Evolutionary conservation across 1,140 invertebrate genomes (phyloP).

Genomic region (Acromyrmex heyeri): DNA sequence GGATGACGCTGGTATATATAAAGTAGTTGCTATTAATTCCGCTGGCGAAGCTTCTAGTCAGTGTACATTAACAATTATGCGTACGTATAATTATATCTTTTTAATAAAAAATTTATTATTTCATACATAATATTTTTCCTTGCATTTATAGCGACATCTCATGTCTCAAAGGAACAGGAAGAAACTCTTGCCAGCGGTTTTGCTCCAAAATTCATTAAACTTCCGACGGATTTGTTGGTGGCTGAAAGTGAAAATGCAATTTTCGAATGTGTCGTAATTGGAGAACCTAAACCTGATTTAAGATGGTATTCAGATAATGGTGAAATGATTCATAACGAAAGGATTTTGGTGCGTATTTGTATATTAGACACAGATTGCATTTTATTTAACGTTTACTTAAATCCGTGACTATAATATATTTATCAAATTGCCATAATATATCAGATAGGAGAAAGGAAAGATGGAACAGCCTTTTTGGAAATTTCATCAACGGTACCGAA

Average conservation of each 20-base stretch:
- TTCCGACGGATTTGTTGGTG: conserved; percentile 90
- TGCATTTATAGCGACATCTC: conserved; percentile 48
- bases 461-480: conserved; percentile 88
- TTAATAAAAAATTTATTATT: neutral
- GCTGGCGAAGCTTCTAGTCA: conserved; percentile 92
- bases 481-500: conserved; percentile 88
- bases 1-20: conserved; percentile 93
- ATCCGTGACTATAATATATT: neutral
- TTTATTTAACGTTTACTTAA: neutral
- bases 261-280: conserved; percentile 91
- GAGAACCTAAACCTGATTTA: conserved; percentile 90
- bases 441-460: conserved; percentile 84
- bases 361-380: neutral
- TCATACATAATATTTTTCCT: conserved; percentile 7
- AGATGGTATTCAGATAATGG: conserved; percentile 92
- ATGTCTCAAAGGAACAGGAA: neutral
- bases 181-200: conserved; percentile 75
- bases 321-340: conserved; percentile 87
- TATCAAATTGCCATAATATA: conserved; percentile 47
- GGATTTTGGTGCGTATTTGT: conserved; percentile 84
- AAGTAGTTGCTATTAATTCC: conserved; percentile 93
- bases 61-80: conserved; percentile 89
- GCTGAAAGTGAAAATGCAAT: conserved; percentile 90
- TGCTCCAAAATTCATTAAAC: conserved; percentile 90
- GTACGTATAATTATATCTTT: conserved; percentile 77